Percentiles rank a stretch among this genome's conserved stretches.
Conservation (phyloP, 2,797 vertebrate genomes). For the Alosa sapidissima region DNA sequence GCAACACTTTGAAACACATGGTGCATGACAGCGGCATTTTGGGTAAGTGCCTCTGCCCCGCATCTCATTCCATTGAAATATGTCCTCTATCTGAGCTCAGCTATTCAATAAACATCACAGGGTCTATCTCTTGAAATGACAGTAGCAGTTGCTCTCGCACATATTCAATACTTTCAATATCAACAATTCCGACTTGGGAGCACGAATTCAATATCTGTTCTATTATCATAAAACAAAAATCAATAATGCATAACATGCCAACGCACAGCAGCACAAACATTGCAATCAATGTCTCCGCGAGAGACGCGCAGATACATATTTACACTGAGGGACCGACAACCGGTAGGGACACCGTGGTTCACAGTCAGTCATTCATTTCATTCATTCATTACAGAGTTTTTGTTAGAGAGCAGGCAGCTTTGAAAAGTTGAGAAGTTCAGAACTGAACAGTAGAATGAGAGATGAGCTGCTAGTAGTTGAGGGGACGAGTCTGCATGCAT, state of each 20-base stretch:
- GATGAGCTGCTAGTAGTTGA: not conserved
- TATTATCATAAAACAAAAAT: conserved; percentile 56
- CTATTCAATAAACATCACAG: not conserved
- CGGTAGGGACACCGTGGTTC: not conserved
- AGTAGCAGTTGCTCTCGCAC: conserved; percentile 20
- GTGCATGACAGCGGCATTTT: not conserved
- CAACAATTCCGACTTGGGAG: conserved; percentile 36
- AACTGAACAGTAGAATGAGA: not conserved
- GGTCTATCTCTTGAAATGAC: not conserved
- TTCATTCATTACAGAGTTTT: not conserved
- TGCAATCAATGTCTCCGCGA: conserved; percentile 42
- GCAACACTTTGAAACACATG: not conserved
- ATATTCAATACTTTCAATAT: conserved; percentile 38
- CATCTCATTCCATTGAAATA: not conserved
- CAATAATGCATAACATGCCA: conserved; percentile 46
- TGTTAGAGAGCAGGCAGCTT: not conserved
- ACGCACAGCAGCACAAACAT: conserved; percentile 42
- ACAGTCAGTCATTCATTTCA: not conserved
- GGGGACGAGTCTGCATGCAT: not conserved
- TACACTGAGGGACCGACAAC: not conserved
- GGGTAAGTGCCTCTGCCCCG: not conserved
- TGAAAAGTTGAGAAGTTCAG: conserved; percentile 15
- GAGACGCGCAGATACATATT: not conserved
- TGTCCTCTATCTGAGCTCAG: not conserved
- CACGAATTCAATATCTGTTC: conserved; percentile 26